Evolutionary conservation across 2,797 vertebrate genomes (phyloP).

Genomic region (Thaleichthys pacificus): DNA sequence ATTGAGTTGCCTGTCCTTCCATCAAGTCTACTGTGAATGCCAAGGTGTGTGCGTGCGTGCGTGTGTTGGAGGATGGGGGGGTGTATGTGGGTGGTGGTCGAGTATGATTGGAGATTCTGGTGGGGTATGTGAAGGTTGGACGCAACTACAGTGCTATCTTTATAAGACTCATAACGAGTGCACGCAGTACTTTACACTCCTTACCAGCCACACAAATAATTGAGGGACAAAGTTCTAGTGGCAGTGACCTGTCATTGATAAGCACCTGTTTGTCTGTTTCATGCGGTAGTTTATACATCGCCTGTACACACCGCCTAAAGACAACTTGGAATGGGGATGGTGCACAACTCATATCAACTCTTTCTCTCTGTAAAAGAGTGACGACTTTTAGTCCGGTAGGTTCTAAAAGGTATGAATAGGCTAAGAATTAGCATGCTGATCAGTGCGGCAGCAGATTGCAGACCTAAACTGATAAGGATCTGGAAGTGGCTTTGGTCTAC

Average conservation of each 20-base stretch:
- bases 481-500: constrained; percentile 34
- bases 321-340: not conserved
- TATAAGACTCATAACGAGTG: constrained; percentile 33
- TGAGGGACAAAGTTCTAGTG: constrained; percentile 21
- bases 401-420: not conserved
- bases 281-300: not conserved
- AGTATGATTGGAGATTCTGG: not conserved
- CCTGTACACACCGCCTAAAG: not conserved
- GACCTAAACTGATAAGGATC: constrained; percentile 16
- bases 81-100: no score
- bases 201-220: constrained; percentile 14
- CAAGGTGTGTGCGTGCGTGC: not conserved
- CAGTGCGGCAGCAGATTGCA: constrained; percentile 13
- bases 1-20: constrained; percentile 31
- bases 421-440: constrained; percentile 5
- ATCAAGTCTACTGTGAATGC: constrained; percentile 1
- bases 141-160: constrained; percentile 12
- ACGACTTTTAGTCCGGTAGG: not conserved
- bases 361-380: not conserved
- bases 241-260: not conserved
- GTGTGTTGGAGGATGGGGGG: not conserved
- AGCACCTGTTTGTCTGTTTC: not conserved
- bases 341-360: not conserved
- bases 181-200: constrained; percentile 12
- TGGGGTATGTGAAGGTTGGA: not conserved